Evolutionary conservation across 2,113 vertebrate genomes (phyloP), one percentile per base, ranked within the genome.

Genomic region (Megaleporinus macrocephalus): DNA sequence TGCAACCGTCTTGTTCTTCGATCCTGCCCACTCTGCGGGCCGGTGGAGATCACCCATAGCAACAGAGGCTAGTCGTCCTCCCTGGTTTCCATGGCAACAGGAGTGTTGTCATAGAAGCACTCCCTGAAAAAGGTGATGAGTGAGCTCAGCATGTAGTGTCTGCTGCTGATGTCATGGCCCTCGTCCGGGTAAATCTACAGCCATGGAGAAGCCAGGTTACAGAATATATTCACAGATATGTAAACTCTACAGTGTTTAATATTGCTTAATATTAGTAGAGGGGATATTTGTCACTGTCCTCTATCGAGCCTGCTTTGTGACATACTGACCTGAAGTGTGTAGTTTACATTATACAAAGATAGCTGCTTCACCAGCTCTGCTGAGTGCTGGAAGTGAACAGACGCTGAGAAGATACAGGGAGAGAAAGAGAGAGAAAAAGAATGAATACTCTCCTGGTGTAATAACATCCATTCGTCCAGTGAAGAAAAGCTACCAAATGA

Each of bases 361-460:
- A 99, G 91, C 83, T 94, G 94, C 89, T 96, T 96, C 89, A 98
- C 95, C 92, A 98, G 82, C 91, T 99, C 97, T 77, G 97, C 97
- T 82, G 97, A 96, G 87, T 99, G 97, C 86, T 99, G 97, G 90
- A 99, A 99, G 90, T 99, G 97, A 92, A 99, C 96, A 84, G 95
- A 95, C 78, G 96, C 97, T 99, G 92, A 94, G 79, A 92, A 66
- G 6, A 36, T 14, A 73, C 9, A 57, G 6, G 18, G 14, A 63
- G 10, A 29, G 53, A 57, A 7, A 53, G 24, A 49, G 14, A 51
- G 47, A 81, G 57, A 49, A 9, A n/a, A n/a, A 61, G 57, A 61
- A 51, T 51, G 7, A 13, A 59, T 55, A 79, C 30, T 5, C 15
- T 26, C 57, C 16, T 20, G 29, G 24, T 49, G 27, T 68, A 55